Base-by-base conservation (phyloP, 1,140 invertebrate genomes). In the Zaprionus ornatus region DNA sequence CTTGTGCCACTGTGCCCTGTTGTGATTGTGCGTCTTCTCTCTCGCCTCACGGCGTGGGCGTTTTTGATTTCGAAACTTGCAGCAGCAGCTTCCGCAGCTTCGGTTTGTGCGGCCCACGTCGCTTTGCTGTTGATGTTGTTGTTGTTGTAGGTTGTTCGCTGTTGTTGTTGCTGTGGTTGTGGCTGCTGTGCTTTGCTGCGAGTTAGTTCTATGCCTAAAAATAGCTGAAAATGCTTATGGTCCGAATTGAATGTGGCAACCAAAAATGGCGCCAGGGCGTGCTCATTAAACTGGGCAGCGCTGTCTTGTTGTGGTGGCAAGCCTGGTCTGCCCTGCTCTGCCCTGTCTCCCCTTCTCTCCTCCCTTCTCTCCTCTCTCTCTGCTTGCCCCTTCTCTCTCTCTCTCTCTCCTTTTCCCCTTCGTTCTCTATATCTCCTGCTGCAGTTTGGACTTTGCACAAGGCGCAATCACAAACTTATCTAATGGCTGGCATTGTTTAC, bases 251-350 rank as follows among this genome's bases (percentile, higher is more conserved):
- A 50, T 66, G 37, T 37, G 67, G 54, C 77, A 86, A 23, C 84
- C 84, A 88, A 87, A 87, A 87, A 87, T 87, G 85, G 85, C 84
- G 84, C 85, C 84, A 87, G 84, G 84, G 84, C 85, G 84, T 84
- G 85, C 84, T 87, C 84, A 87, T 87, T 87, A 88, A 88, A 78
- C 72, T 71, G 63, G 59, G 48, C 50, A 55, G 63, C 55, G 19
- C 48, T 69, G 79, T 56, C 77, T 50, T 48, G 29, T 17, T 19
- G 29, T 10, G 29, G 29, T 32, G 29, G 29, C 29, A 32, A 10
- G 29, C 29, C 29, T 10, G 29, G 9, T 3, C 13, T 45, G 57
- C 21, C 1, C 27, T 37, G 23, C n/a, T 61, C 40, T 42, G 1
- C 37, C 35, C 32, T 10, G 32, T 0, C 35, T 3, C 37, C 57